Conservation (phyloP, 2,797 vertebrate species). For the Micropoecilia bifurca region DNA sequence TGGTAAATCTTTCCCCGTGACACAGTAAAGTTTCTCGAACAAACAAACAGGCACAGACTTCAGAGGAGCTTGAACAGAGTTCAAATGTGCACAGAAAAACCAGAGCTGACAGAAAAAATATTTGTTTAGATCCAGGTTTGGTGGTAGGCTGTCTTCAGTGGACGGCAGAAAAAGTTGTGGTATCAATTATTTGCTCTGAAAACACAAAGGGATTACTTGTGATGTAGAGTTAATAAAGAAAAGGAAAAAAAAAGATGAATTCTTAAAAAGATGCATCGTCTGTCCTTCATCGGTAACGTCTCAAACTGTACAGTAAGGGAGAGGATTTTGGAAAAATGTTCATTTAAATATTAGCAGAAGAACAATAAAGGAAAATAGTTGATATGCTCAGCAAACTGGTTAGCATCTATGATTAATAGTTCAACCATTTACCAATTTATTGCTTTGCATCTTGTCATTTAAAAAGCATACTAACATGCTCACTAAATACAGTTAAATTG, state of each 20-base stretch:
- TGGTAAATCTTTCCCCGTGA: conserved; percentile 46
- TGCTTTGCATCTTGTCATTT: background rate
- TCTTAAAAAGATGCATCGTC: background rate
- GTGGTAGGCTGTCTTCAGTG: background rate
- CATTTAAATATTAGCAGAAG: background rate
- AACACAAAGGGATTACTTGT: background rate
- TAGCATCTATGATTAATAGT: background rate
- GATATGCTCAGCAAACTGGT: background rate
- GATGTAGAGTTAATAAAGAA: background rate
- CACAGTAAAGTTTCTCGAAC: conserved; percentile 45
- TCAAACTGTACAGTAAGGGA: background rate
- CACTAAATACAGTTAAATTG: background rate
- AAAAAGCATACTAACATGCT: background rate
- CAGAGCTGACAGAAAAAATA: background rate
- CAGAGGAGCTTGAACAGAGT: conserved; percentile 13
- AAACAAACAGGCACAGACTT: conserved; percentile 29
- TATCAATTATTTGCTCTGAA: background rate
- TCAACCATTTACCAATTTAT: background rate
- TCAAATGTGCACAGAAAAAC: background rate
- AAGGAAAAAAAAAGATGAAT: background rate
- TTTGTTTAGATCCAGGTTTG: background rate
- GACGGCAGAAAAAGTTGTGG: background rate
- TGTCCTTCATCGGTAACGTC: background rate
- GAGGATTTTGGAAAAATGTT: background rate
- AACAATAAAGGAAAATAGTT: background rate